Evolutionary conservation across 2,888 invertebrate genomes (phyloP).

Genomic region (Epirrhoe tristata): DNA sequence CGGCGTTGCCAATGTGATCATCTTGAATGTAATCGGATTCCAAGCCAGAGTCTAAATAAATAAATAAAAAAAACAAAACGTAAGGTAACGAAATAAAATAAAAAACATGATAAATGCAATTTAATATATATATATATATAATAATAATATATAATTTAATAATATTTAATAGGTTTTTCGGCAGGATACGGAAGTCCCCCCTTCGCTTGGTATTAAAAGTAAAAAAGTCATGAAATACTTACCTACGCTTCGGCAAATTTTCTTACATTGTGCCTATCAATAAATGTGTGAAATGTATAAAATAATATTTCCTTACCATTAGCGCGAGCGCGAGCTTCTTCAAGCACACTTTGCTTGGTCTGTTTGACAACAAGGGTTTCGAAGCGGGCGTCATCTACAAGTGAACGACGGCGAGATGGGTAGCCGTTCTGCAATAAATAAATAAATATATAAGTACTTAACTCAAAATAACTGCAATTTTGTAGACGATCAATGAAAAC

Average conservation of each 20-base stretch:
- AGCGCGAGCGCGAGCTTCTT: slow-evolving; percentile 94
- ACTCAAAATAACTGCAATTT: too few species aligned
- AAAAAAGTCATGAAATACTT: too few species aligned
- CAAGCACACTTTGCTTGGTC: slow-evolving; percentile 96
- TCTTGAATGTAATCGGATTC: slow-evolving; percentile 88
- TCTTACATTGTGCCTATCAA: background rate
- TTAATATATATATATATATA: too few species aligned
- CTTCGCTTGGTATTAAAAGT: too few species aligned
- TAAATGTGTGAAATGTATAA: background rate
- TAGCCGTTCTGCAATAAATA: slow-evolving; percentile 95
- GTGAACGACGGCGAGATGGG: slow-evolving; percentile 96
- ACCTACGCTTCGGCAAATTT: too few species aligned
- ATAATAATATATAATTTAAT: too few species aligned
- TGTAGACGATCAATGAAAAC: too few species aligned
- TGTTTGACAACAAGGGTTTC: slow-evolving; percentile 98
- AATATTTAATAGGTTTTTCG: too few species aligned
- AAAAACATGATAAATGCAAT: slow-evolving; percentile 23
- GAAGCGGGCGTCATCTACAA: slow-evolving; percentile 99
- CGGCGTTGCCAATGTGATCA: slow-evolving; percentile 75
- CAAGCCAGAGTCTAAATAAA: slow-evolving; percentile 86
- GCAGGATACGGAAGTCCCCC: too few species aligned
- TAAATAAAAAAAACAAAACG: slow-evolving; percentile 50
- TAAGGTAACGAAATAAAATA: slow-evolving; percentile 49
- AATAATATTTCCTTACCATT: slow-evolving; percentile 89
- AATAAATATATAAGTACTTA: background rate